phyloP scores from a whole-genome alignment of 2,797 vertebrate genomes.

The Mus caroli region DNA sequence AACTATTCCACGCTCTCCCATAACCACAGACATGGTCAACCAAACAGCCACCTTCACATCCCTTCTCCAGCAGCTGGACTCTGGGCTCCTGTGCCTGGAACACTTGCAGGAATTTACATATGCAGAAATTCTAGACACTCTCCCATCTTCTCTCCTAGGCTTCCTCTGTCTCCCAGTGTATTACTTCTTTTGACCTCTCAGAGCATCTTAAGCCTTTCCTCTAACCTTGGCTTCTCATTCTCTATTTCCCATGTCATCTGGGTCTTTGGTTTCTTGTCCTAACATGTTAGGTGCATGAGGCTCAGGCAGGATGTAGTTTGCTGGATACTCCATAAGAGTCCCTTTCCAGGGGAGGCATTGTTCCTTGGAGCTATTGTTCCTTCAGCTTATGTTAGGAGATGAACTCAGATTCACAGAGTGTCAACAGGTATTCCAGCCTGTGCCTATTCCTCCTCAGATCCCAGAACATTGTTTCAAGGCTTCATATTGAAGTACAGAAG shows the following conservation, averaged over 20 bases:
- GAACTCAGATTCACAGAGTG: neutral
- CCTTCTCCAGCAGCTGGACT: neutral
- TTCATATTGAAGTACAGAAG: neutral
- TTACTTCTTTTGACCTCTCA: conserved; percentile 42
- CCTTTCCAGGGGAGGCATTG: neutral
- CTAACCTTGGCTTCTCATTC: neutral
- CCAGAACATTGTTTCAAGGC: neutral
- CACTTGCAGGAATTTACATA: neutral
- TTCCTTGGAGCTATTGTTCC: neutral
- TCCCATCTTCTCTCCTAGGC: neutral
- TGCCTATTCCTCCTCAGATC: neutral
- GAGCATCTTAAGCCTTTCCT: conserved; percentile 49
- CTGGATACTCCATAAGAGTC: neutral
- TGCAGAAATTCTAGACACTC: neutral
- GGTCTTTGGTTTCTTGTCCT: conserved; percentile 50
- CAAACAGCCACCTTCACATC: neutral
- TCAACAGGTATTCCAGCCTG: neutral
- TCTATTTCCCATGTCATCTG: neutral
- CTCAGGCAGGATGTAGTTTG: neutral
- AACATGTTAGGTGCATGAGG: neutral
- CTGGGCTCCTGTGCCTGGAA: neutral
- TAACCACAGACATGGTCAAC: neutral
- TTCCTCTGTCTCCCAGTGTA: neutral
- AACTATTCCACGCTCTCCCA: neutral
- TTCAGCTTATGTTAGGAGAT: neutral